These are phyloP conservation scores for Drosophila pseudoobscura DNA, from an alignment of 1,140 invertebrate species.

Conservation along the genomic window DNA sequence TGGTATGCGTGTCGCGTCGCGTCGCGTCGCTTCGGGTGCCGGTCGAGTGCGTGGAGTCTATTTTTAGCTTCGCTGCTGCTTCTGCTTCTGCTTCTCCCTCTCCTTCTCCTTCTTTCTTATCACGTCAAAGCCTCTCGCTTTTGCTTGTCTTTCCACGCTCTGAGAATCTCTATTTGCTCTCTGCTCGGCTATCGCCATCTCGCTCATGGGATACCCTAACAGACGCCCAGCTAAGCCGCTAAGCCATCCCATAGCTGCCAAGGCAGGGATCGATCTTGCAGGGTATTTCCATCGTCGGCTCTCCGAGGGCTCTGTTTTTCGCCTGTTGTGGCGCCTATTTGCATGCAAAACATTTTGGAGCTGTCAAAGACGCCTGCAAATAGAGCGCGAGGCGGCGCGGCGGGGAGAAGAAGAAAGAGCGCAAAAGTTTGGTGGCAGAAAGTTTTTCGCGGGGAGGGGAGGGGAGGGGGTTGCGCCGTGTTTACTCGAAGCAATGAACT, in stretches of 20 bases:
- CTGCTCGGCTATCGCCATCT: conserved; percentile 1
- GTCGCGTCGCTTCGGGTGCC: too few species aligned
- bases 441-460: neutral
- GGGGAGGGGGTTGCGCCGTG: neutral
- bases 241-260: too few species aligned
- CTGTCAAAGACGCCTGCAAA: conserved; percentile 47
- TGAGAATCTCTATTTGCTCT: neutral
- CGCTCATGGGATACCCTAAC: neutral
- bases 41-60: conserved; percentile 11
- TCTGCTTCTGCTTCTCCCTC: neutral
- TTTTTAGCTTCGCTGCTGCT: conserved; percentile 23
- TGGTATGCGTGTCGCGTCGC: conserved; percentile 12
- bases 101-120: neutral
- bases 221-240: too few species aligned
- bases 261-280: too few species aligned
- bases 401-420: conserved; percentile 18
- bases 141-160: too few species aligned
- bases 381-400: conserved; percentile 14
- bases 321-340: conserved; percentile 46
- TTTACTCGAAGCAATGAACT: conserved; percentile 50
- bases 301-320: neutral
- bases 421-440: conserved; percentile 19
- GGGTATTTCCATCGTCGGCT: too few species aligned
- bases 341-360: conserved; percentile 39
- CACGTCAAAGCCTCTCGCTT: too few species aligned